Evolutionary conservation across 2,113 vertebrate genomes (phyloP), one percentile per base, ranked within the genome.

Genomic region (Etia nguti): DNA sequence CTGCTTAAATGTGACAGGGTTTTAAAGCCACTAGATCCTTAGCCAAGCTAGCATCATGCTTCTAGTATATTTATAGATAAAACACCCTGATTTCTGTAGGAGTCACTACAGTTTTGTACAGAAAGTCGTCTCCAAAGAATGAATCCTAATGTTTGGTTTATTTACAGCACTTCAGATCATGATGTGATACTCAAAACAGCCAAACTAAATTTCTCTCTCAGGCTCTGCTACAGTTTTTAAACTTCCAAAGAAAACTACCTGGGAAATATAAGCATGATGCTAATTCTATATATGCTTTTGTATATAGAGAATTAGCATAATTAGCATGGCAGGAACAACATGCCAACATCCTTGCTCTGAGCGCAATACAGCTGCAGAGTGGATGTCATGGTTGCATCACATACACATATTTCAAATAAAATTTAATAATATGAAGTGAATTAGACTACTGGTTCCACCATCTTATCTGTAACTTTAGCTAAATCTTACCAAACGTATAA

Each of bases 381-480:
- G 43, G 43, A 15, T 75, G 24, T 50, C 34, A 38, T 38, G 20
- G 68, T 24, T 73, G 0, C 38, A 43, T 70, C 36, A 43, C n/a
- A 26, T 29, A 4, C 16, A 31, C 24, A 48, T 20, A 75, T 75
- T 75, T 75, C 10, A 2, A 48, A 0, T 50, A 12, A 48, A 29
- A 29, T 26, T 1, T 10, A 18, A 31, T 20, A 1, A 0, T 48
- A 24, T 4, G 2, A 18, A 48, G 2, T 46, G 41, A 10, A 73
- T 46, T 46, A 46, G 41, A 41, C 68, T 46, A 41, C 22, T 46
- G 34, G 41, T 65, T 65, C 60, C 60, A 65, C 18, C 1, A 65
- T 6, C 6, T 3, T 38, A 38, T 65, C 18, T 65, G 10, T n/a
- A 65, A n/a, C 60, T n/a, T n/a, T 65, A 65, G 60, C 60, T 38